Evolutionary conservation across 2,113 vertebrate genomes (phyloP).

Genomic region (Semnornis frantzii): DNA sequence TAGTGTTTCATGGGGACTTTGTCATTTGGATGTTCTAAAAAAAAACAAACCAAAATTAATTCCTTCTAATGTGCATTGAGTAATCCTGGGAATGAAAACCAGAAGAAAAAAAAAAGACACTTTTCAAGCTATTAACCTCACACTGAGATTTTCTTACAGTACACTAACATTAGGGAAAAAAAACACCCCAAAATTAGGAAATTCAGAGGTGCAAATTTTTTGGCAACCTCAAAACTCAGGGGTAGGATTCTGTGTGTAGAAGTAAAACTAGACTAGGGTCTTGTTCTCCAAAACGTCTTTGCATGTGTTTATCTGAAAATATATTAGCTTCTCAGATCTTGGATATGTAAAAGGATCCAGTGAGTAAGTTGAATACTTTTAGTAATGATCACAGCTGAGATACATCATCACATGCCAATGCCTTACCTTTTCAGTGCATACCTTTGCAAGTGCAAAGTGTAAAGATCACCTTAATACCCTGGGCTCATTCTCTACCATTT

Average conservation of each 20-base stretch:
- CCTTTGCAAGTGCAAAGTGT: background rate
- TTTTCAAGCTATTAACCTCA: background rate
- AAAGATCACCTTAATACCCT: background rate
- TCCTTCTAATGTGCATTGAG: background rate
- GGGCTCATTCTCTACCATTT: background rate
- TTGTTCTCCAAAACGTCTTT: background rate
- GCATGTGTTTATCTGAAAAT: background rate
- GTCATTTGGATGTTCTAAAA: background rate
- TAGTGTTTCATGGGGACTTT: background rate
- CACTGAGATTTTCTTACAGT: background rate
- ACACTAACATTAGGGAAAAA: background rate
- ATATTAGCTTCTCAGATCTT: background rate
- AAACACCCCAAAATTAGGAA: too few species aligned
- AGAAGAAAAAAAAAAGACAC: background rate
- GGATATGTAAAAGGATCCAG: constrained; percentile 9
- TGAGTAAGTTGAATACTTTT: background rate
- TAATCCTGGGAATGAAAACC: background rate
- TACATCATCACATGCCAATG: background rate
- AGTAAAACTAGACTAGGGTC: background rate
- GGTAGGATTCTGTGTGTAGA: background rate
- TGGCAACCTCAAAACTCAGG: background rate
- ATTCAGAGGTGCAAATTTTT: background rate
- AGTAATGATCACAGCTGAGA: background rate
- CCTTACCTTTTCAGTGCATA: background rate
- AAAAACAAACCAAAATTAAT: background rate